phyloP scores from a whole-genome alignment of 2,888 invertebrate species.

The Dicranocentrus wangi region DNA sequence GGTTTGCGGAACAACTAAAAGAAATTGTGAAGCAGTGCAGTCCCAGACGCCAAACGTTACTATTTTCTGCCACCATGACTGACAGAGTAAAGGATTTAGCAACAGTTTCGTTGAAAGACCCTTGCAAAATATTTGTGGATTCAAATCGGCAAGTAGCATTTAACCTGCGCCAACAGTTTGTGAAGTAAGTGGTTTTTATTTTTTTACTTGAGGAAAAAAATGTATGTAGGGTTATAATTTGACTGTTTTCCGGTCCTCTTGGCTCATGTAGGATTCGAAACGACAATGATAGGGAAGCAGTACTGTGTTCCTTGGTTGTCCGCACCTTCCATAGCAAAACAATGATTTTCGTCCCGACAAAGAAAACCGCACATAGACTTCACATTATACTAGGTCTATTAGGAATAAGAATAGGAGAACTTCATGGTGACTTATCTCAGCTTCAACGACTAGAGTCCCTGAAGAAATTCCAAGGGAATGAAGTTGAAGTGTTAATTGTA shows the following conservation, averaged over 20 bases:
- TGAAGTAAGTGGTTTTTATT: slow-evolving; percentile 78
- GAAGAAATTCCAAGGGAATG: slow-evolving; percentile 89
- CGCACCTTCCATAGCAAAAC: slow-evolving; percentile 92
- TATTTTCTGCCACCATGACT: slow-evolving; percentile 99
- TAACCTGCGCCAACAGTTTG: slow-evolving; percentile 96
- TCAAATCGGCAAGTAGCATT: slow-evolving; percentile 96
- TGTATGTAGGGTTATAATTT: too few species aligned
- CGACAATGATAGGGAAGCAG: slow-evolving; percentile 93
- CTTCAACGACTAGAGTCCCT: slow-evolving; percentile 93
- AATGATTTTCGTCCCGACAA: slow-evolving; percentile 97
- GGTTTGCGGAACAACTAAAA: slow-evolving; percentile 99
- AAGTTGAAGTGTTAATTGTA: slow-evolving; percentile 90
- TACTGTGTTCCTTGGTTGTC: slow-evolving; percentile 86
- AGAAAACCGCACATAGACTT: slow-evolving; percentile 93
- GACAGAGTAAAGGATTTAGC: slow-evolving; percentile 96
- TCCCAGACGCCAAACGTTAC: slow-evolving; percentile 92
- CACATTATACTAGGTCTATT: slow-evolving; percentile 93
- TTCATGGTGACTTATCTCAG: slow-evolving; percentile 97
- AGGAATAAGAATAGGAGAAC: slow-evolving; percentile 84
- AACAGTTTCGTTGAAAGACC: slow-evolving; percentile 91
- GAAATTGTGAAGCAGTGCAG: slow-evolving; percentile 96
- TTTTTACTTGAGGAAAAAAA: too few species aligned
- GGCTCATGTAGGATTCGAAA: slow-evolving; percentile 83
- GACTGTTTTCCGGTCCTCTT: neutral
- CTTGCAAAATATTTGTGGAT: slow-evolving; percentile 95